Evolutionary conservation across 2,797 vertebrate species (phyloP).

Genomic region (Clarias platycephalus): DNA sequence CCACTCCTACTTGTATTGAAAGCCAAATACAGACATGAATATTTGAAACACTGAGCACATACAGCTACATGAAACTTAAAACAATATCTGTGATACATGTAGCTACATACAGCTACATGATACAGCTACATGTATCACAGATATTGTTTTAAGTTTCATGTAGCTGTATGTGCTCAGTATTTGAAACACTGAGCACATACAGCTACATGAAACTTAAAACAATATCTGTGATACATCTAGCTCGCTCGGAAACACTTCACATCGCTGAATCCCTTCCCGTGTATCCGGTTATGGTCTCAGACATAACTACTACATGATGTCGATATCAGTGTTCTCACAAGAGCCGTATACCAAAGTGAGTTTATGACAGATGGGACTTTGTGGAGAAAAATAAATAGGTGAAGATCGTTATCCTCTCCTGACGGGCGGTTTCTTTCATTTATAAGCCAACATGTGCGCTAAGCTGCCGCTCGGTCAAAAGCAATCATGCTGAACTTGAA

Average conservation of each 20-base stretch:
- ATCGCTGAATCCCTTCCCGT: background rate
- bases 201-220: background rate
- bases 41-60: background rate
- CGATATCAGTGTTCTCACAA: background rate
- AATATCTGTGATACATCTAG: background rate
- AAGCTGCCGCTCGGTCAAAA: background rate
- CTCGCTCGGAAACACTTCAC: background rate
- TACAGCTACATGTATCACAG: background rate
- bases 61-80: background rate
- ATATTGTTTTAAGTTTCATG: background rate
- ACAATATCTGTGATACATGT: background rate
- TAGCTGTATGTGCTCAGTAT: background rate
- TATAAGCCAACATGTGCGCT: background rate
- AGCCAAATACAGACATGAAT: background rate
- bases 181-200: background rate
- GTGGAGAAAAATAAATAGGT: background rate
- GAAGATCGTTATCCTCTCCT: background rate
- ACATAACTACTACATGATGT: background rate
- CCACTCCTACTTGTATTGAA: background rate
- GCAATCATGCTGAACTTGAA: background rate
- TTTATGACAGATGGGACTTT: conserved; percentile 11
- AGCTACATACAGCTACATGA: too few relatives aligned
- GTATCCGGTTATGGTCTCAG: background rate
- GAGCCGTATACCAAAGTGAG: background rate
- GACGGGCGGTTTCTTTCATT: background rate